A percentile compares a stretch with the other conserved stretches of the same genome.
phyloP scores from a whole-genome alignment of 2,888 invertebrate genomes.

The Drosophila anceps region DNA sequence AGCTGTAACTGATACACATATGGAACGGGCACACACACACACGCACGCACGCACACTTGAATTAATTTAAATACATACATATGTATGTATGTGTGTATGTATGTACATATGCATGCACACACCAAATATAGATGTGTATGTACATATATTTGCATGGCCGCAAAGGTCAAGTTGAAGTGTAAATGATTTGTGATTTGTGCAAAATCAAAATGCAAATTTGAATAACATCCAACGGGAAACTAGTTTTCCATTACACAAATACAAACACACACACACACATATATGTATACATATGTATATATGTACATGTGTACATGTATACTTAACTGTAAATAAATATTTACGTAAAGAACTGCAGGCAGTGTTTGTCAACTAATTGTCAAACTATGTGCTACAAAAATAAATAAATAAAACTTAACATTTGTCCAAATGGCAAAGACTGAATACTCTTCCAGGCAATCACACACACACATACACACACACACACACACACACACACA shows the following conservation, averaged over 20 bases:
- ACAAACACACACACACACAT: neutral
- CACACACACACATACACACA: no score
- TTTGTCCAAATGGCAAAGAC: neutral
- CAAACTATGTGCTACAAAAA: conserved; percentile 1
- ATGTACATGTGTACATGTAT: neutral
- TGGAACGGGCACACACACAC: conserved; percentile 7
- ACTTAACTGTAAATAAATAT: conserved; percentile 7
- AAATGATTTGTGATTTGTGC: conserved; percentile 52
- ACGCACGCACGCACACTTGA: neutral
- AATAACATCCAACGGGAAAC: conserved; percentile 24
- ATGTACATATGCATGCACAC: conserved; percentile 6
- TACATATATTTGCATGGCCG: conserved; percentile 8
- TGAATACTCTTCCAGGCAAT: neutral
- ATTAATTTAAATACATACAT: conserved; percentile 7
- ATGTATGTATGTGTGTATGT: conserved; percentile 4
- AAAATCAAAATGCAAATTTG: conserved; percentile 51
- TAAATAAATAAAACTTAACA: neutral
- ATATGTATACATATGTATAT: neutral
- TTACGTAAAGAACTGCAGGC: neutral
- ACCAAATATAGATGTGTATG: neutral
- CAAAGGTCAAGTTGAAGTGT: conserved; percentile 69
- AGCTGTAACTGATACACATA: conserved; percentile 56
- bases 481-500: neutral
- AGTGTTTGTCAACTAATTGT: neutral
- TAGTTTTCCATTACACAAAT: conserved; percentile 11